A percentile compares a stretch with the other conserved stretches of the same genome.
These are phyloP conservation scores for Phortica magna DNA, from an alignment of 2,888 invertebrate species.

Conservation along the genomic window DNA sequence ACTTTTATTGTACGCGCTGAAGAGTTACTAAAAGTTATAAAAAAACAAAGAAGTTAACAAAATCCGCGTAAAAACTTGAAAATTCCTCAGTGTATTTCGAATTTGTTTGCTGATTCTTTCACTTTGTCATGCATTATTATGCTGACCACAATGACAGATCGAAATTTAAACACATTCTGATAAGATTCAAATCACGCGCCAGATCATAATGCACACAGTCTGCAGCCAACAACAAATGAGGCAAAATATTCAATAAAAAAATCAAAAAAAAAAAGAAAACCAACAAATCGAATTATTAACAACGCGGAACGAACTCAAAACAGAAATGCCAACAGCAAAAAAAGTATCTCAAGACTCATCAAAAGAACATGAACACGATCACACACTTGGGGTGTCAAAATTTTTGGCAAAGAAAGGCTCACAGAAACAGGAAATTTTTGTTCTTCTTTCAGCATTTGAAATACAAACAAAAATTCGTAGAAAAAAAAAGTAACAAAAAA, in stretches of 20 bases:
- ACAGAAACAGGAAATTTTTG: conserved; percentile 10
- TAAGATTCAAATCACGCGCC: conserved; percentile 41
- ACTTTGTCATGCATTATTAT: conserved; percentile 21
- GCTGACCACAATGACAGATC: conserved; percentile 43
- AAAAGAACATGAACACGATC: conserved; percentile 14
- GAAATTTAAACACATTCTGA: conserved; percentile 37
- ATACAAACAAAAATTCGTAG: conserved; percentile 3
- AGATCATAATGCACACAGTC: conserved; percentile 34
- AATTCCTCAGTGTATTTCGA: conserved; percentile 4
- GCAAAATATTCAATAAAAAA: too few species aligned
- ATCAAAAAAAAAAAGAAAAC: too few species aligned
- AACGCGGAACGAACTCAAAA: neutral
- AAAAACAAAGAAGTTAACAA: too few species aligned
- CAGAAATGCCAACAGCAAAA: conserved; percentile 8
- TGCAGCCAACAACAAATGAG: neutral
- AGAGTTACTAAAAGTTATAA: too few species aligned
- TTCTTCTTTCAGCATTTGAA: conserved; percentile 45
- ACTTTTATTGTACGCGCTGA: too few species aligned
- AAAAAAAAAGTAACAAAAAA: conserved; percentile 34
- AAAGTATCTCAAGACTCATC: neutral
- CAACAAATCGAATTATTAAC: conserved; percentile 34
- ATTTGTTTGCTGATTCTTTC: neutral
- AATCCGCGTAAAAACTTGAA: too few species aligned
- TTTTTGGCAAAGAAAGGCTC: conserved; percentile 25
- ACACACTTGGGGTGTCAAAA: conserved; percentile 38